Evolutionary conservation across 2,888 invertebrate species (phyloP).

Genomic region (Drosophila nigritarsus): DNA sequence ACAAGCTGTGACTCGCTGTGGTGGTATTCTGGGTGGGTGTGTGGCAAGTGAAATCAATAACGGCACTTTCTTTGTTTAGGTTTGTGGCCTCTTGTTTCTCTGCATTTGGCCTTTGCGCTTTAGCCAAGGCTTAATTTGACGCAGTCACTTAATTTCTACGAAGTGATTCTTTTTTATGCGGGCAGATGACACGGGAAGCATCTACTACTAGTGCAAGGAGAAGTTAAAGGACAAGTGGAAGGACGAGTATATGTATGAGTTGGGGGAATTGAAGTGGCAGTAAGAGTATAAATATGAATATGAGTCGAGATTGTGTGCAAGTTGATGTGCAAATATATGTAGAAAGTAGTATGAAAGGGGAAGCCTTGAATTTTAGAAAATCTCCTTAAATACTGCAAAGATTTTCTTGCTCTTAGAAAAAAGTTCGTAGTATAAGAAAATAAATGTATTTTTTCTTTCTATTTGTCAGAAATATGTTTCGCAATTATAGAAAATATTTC

Average conservation of each 20-base stretch:
- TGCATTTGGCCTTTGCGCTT: constrained; percentile 9
- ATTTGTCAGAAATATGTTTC: no score
- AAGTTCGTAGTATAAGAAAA: not conserved
- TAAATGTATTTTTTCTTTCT: not conserved
- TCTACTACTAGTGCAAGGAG: not conserved
- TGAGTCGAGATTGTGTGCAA: not conserved
- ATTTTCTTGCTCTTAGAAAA: not conserved
- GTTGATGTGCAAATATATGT: no score
- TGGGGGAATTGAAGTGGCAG: not conserved
- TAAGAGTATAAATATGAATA: not conserved
- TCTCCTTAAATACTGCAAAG: not conserved
- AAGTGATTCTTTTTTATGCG: constrained; percentile 48
- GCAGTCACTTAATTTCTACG: constrained; percentile 50
- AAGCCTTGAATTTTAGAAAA: no score
- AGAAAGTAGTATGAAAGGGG: no score
- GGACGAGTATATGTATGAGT: not conserved
- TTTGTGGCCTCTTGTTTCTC: constrained; percentile 14
- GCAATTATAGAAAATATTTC: not conserved
- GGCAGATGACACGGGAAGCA: constrained; percentile 1
- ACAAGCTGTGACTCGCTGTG: not conserved
- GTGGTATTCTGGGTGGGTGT: constrained; percentile 4
- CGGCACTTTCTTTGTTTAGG: constrained; percentile 20
- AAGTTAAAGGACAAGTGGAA: not conserved
- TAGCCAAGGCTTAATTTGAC: constrained; percentile 38
- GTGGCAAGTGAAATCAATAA: constrained; percentile 46